These are phyloP conservation scores for Pelosia muscerda DNA, from an alignment of 2,888 invertebrate genomes.

Conservation along the genomic window DNA sequence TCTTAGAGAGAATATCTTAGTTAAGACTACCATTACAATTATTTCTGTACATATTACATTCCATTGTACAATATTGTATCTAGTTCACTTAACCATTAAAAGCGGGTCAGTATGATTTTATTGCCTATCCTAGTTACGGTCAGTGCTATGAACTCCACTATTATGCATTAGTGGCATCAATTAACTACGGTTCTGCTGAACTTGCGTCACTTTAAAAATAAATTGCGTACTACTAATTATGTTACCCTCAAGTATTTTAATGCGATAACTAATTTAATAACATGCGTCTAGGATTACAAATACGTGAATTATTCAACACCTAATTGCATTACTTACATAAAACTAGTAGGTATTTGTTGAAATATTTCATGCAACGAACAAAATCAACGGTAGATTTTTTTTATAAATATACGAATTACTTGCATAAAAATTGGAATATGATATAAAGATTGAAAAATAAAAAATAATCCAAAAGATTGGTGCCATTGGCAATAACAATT, in stretches of 20 bases:
- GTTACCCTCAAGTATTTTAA: not conserved
- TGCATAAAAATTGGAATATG: no score
- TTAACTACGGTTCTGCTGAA: slow-evolving; percentile 58
- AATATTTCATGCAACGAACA: not conserved
- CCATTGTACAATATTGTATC: not conserved
- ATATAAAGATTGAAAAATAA: not conserved
- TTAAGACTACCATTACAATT: not conserved
- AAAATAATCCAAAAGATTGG: not conserved
- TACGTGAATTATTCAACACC: not conserved
- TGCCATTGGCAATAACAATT: not conserved
- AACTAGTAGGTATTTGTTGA: not conserved
- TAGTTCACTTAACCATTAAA: slow-evolving; percentile 3
- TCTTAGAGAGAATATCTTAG: no score
- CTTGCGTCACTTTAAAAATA: slow-evolving; percentile 40
- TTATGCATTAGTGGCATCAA: slow-evolving; percentile 25
- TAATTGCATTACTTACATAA: not conserved
- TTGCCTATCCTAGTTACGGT: slow-evolving; percentile 11
- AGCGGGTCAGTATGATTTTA: slow-evolving; percentile 12
- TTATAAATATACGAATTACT: not conserved
- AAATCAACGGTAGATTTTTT: not conserved
- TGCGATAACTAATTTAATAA: not conserved
- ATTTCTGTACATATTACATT: not conserved
- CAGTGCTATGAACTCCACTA: not conserved
- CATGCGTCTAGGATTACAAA: slow-evolving; percentile 4
- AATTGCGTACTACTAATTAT: slow-evolving; percentile 18